Conservation (phyloP, 2,113 vertebrate species). For the Talpa occidentalis region DNA sequence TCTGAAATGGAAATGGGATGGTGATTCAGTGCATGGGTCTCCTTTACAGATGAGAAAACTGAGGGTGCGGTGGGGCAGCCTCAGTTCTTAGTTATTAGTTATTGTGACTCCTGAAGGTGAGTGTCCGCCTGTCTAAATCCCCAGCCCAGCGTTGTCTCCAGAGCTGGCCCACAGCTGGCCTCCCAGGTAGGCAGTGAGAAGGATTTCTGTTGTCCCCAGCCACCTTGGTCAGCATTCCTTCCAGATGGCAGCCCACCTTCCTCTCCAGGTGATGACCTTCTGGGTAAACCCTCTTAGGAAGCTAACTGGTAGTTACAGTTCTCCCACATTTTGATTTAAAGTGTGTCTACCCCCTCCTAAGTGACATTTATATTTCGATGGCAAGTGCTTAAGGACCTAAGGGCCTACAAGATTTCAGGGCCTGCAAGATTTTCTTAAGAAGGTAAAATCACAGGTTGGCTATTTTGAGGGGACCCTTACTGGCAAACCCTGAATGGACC, state of each 20-base stretch:
- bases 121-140: not conserved
- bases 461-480: not conserved
- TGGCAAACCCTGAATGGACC: not conserved
- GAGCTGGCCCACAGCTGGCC: not conserved
- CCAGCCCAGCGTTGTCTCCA: not conserved
- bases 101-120: not conserved
- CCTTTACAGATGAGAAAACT: not conserved
- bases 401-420: not conserved
- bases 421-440: slow-evolving; percentile 34
- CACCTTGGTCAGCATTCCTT: not conserved
- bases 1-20: not conserved
- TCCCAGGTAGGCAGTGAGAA: not conserved
- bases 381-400: not conserved
- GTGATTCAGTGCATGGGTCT: not conserved
- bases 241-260: not conserved
- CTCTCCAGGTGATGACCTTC: not conserved
- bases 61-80: not conserved
- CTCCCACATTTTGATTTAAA: not conserved
- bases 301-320: slow-evolving; percentile 56
- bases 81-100: not conserved
- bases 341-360: not conserved
- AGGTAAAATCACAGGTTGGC: not conserved
- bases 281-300: slow-evolving; percentile 7
- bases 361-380: slow-evolving; percentile 21
- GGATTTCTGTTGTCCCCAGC: not conserved